Evolutionary conservation across 2,113 vertebrate genomes (phyloP).

Genomic region (Rana temporaria): DNA sequence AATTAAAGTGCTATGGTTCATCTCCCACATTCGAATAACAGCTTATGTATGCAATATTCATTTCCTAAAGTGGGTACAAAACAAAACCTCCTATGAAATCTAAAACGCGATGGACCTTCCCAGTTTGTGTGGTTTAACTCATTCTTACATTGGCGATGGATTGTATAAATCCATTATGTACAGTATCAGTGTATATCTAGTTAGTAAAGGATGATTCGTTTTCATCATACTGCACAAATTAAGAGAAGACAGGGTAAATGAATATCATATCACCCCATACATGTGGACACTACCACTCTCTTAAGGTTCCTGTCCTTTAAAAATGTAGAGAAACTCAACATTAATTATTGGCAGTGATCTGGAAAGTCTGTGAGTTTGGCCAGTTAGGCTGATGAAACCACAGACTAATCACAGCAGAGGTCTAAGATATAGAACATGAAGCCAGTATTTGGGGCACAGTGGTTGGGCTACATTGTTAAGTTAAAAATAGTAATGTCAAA

Average conservation of each 20-base stretch:
- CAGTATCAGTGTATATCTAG: neutral
- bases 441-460: too few relatives aligned
- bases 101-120: slow-evolving; percentile 75
- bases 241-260: neutral
- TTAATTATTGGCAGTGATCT: too few relatives aligned
- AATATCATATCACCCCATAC: neutral
- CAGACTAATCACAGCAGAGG: too few relatives aligned
- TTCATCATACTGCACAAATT: neutral
- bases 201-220: too few relatives aligned
- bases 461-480: too few relatives aligned
- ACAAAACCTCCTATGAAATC: slow-evolving; percentile 75
- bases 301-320: too few relatives aligned
- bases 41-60: slow-evolving; percentile 81
- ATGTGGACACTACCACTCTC: too few relatives aligned
- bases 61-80: slow-evolving; percentile 79
- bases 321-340: too few relatives aligned
- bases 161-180: neutral
- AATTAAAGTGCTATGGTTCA: slow-evolving; percentile 80
- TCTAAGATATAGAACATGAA: too few relatives aligned
- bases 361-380: too few relatives aligned
- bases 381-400: too few relatives aligned
- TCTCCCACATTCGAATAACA: slow-evolving; percentile 77
- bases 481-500: too few relatives aligned
- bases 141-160: neutral
- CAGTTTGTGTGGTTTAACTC: slow-evolving; percentile 71